Base-by-base conservation (phyloP, 2,113 vertebrate genomes). In the Calypte anna region DNA sequence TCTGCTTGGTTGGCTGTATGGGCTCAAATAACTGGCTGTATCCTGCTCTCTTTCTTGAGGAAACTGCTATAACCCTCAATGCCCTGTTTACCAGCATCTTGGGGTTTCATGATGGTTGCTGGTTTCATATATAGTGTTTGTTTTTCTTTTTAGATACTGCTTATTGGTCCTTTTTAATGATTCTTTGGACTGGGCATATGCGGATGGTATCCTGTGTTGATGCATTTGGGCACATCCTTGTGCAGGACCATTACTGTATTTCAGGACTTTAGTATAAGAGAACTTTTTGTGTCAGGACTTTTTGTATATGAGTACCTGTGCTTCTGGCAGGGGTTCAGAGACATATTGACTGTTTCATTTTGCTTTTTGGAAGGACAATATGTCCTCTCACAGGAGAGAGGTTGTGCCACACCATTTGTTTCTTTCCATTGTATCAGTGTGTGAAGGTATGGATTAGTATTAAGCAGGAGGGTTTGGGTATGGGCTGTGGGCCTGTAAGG, bases 111-210 rank as follows among this genome's bases (percentile, higher is more conserved):
- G 70, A 66, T 64, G 31, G 3, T 53, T 70, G 51, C n/a, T 15
- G n/a, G 31, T 89, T 51, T 86, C 44, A 38, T 61, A 61, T 66
- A 84, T 66, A 58, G 4, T 33, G 3, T 57, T 76, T 2, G 0
- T 23, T 93, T 94, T 79, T 54, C 46, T n/a, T 74, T 4, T 58
- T 79, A 54, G 63, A 14, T 75, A 11, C 5, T 53, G 19, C 3
- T 0, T 78, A 12, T 24, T 13, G 2, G 4, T 9, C 0, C 36
- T 64, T n/a, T 79, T 70, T 61, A 68, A 68, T 1, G 7, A 48
- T 10, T 11, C 59, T 72, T 89, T 61, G 62, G 66, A 72, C 25
- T 23, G 38, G 40, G 21, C 48, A 30, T 18, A 1, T 19, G 17
- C 74, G 87, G 74, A 53, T 79, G 66, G 50, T 72, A 9, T 78